Evolutionary conservation across 2,113 vertebrate genomes (phyloP).

Genomic region (Hyaena hyaena): DNA sequence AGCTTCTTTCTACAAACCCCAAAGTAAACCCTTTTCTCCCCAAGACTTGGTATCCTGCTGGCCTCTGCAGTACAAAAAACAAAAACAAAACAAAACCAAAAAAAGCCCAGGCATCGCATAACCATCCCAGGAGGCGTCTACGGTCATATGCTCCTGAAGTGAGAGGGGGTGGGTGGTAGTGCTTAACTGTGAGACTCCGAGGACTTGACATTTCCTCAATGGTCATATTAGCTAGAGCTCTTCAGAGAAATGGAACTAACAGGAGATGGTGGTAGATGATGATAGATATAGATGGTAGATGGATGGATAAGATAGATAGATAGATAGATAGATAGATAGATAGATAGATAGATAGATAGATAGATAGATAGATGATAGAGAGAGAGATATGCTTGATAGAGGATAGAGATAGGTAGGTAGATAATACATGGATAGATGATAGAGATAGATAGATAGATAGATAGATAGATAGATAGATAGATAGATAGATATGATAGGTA

Average conservation of each 20-base stretch:
- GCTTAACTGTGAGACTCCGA: accelerated
- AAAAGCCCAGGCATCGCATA: not conserved
- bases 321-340: not conserved
- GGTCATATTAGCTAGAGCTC: not conserved
- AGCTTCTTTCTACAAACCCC: not conserved
- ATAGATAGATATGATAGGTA: not conserved
- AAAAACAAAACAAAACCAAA: not conserved
- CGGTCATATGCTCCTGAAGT: not conserved
- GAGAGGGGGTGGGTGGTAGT: accelerated
- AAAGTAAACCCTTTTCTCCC: not conserved
- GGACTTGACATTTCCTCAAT: not conserved
- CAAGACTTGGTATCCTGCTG: slow-evolving; percentile 53
- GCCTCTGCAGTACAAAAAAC: slow-evolving; percentile 26
- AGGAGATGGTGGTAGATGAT: not conserved
- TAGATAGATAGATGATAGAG: not conserved
- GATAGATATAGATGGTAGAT: not conserved
- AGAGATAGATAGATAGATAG: not conserved
- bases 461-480: not conserved
- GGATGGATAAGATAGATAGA: too few relatives aligned
- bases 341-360: not conserved
- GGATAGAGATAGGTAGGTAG: not conserved
- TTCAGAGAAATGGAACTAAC: not conserved
- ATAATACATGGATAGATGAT: not conserved
- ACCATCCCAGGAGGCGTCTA: not conserved
- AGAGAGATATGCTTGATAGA: too few relatives aligned